These are phyloP conservation scores for Lucinisca nassula DNA, from an alignment of 2,888 invertebrate species.

Conservation along the genomic window DNA sequence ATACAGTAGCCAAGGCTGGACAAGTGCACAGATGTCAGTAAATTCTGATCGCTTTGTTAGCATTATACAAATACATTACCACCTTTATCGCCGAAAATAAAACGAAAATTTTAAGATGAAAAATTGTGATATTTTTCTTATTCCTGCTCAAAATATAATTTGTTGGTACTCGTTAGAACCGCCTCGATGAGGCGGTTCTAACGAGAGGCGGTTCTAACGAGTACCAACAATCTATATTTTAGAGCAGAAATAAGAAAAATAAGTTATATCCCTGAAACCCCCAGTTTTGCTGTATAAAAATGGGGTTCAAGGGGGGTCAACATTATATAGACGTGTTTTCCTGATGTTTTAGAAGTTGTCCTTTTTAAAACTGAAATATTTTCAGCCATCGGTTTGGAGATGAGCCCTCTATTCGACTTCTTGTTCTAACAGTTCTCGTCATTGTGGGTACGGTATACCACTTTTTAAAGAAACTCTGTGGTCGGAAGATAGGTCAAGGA, in stretches of 20 bases:
- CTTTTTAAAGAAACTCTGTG: conserved; percentile 55
- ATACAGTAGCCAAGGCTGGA: too few species aligned
- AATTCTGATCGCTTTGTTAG: too few species aligned
- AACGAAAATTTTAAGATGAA: too few species aligned
- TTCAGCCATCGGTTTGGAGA: conserved; percentile 67
- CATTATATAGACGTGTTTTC: neutral
- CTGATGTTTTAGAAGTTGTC: neutral
- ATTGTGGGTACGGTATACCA: conserved; percentile 56
- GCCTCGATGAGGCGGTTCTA: too few species aligned
- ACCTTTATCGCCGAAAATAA: too few species aligned
- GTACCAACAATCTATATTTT: neutral
- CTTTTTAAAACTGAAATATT: neutral
- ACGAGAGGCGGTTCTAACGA: too few species aligned
- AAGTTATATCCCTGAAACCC: neutral
- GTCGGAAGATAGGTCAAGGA: conserved; percentile 34
- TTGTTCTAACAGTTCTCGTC: conserved; percentile 67
- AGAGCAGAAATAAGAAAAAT: neutral
- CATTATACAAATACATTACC: too few species aligned
- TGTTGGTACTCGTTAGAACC: too few species aligned
- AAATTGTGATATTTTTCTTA: too few species aligned
- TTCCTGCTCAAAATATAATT: too few species aligned
- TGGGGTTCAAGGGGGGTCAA: too few species aligned
- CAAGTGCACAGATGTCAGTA: too few species aligned
- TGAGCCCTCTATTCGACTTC: conserved; percentile 70
- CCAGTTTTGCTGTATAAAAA: neutral